Base-by-base conservation (phyloP, 2,113 vertebrate genomes). In the Rhagologus leucostigma region DNA sequence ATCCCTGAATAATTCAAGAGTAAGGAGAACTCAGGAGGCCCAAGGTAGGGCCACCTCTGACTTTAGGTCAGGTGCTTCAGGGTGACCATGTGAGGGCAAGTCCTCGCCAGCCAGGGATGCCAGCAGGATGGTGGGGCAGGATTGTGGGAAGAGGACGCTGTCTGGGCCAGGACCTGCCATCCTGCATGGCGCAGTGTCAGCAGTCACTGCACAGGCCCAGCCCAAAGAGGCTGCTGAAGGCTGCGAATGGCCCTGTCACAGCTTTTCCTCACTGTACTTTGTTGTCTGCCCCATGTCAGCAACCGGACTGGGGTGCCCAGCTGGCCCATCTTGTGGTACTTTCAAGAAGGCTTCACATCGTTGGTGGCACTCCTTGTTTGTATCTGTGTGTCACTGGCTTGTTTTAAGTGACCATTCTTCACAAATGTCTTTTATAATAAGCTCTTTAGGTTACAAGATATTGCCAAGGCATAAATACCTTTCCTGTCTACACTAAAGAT, bases 111-210 rank as follows among this genome's bases (percentile, higher is more conserved):
- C 5, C 35, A 23, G 24, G 24, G 20, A 26, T 15, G 19, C 12
- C 35, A 41, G 24, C 11, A n/a, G 35, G 16, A 10, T 1, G 4
- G 15, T 41, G n/a, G 52, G 39, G 13, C 30, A 47, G n/a, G 39
- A 11, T 18, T 4, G 2, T 16, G 7, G 59, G 59, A 30, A 26
- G 27, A 69, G 18, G 64, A 22, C 0, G 7, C 14, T 26, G 4
- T 3, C 5, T 41, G 39, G 22, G 21, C 46, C 71, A 53, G 39
- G 33, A 15, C 16, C 16, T 1, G 0, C 20, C 13, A 32, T 26
- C 32, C 33, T 2, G 0, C 33, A 7, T 0, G 5, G 10, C 37
- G 56, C 3, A 2, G 26, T 41, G 30, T 16, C 13, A 9, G 30
- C 5, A 17, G 56, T 29, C 33, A 32, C 21, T 63, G 15, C 1